These are phyloP conservation scores for Sarcophaga bullata DNA, from an alignment of 1,140 invertebrate genomes.

Conservation along the genomic window DNA sequence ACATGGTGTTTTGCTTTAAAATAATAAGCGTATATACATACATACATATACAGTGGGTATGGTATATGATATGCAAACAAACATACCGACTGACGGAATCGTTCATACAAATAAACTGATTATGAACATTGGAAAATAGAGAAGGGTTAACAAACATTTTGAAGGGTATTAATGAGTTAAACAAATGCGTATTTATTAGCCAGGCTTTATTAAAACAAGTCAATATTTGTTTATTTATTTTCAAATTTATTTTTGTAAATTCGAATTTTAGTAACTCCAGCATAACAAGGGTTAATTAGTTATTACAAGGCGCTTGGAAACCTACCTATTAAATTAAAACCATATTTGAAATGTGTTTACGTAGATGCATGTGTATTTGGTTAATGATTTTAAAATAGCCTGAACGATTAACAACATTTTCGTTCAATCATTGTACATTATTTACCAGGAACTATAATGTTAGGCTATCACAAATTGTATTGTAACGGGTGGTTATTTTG, in stretches of 20 bases:
- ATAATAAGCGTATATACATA: background rate
- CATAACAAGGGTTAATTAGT: constrained; percentile 18
- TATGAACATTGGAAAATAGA: background rate
- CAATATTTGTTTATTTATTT: constrained; percentile 19
- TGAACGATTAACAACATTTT: too few relatives aligned
- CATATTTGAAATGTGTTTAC: background rate
- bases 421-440: too few relatives aligned
- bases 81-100: background rate
- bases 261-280: background rate
- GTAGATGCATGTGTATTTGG: background rate
- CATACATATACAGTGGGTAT: background rate
- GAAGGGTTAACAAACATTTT: constrained; percentile 1
- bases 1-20: constrained; percentile 21
- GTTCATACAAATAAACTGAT: background rate
- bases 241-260: background rate
- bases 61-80: background rate
- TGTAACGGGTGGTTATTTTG: too few relatives aligned
- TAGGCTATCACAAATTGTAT: too few relatives aligned
- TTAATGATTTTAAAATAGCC: background rate
- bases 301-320: background rate
- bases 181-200: background rate
- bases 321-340: too few relatives aligned
- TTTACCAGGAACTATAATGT: too few relatives aligned
- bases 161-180: constrained; percentile 13
- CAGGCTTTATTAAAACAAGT: background rate